These are phyloP conservation scores for Orchestes rusci DNA, from an alignment of 2,888 invertebrate species.

Conservation along the genomic window DNA sequence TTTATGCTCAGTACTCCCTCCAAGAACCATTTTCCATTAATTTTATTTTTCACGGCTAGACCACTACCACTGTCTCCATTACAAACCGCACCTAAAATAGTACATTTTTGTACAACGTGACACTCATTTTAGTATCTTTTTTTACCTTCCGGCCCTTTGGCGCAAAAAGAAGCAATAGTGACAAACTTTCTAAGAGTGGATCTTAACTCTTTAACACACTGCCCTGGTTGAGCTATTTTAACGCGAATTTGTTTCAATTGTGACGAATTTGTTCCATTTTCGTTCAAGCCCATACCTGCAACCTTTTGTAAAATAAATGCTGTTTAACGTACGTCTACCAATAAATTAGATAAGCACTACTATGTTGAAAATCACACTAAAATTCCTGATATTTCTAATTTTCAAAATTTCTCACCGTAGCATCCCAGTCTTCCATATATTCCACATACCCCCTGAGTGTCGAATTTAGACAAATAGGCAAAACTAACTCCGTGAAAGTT, in stretches of 20 bases:
- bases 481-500: conserved; percentile 42
- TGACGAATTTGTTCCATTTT: conserved; percentile 48
- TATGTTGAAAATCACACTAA: no score
- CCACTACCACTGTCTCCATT: conserved; percentile 62
- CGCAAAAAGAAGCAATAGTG: conserved; percentile 56
- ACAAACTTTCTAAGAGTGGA: conserved; percentile 49
- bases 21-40: conserved; percentile 33
- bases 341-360: no score
- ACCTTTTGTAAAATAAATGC: no score
- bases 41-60: conserved; percentile 43
- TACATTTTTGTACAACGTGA: no score
- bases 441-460: no score
- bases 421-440: no score
- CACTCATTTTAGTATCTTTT: no score
- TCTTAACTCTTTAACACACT: conserved; percentile 47
- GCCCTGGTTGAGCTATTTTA: conserved; percentile 47
- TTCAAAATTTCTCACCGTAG: no score
- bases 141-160: conserved; percentile 52
- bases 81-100: conserved; percentile 47
- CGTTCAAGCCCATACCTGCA: conserved; percentile 55
- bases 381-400: no score
- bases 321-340: no score
- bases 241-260: conserved; percentile 46
- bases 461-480: conserved; percentile 49
- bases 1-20: conserved; percentile 47